phyloP scores from a whole-genome alignment of 2,113 vertebrate genomes.

The Lanius ludovicianus region DNA sequence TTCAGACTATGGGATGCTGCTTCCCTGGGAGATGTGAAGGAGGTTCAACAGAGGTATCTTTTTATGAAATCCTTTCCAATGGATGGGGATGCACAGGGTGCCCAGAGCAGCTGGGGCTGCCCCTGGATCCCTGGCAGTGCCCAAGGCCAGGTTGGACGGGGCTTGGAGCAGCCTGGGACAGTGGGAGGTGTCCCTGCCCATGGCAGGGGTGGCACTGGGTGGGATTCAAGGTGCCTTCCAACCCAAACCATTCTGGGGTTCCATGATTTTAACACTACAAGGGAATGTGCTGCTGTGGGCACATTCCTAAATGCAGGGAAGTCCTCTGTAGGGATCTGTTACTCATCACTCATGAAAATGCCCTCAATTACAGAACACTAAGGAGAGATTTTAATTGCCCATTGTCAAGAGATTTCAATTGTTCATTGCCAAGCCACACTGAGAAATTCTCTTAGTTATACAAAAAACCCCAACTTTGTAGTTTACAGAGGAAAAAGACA shows the following conservation, averaged over 20 bases:
- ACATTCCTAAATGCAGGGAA: not conserved
- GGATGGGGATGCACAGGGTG: not conserved
- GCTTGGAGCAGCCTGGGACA: not conserved
- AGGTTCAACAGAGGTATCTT: not conserved
- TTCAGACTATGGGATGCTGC: not conserved
- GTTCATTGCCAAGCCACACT: not conserved
- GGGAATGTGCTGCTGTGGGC: not conserved
- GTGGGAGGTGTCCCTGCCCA: not conserved
- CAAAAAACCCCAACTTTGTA: not conserved
- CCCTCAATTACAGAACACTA: not conserved
- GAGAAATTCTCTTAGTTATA: not conserved
- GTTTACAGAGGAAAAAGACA: not conserved
- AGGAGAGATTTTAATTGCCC: not conserved
- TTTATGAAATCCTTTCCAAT: not conserved
- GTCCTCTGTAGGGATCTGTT: not conserved
- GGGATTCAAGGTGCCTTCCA: not conserved
- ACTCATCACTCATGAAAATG: not conserved
- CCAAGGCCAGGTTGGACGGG: not conserved
- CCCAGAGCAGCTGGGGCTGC: not conserved
- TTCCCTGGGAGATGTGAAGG: not conserved
- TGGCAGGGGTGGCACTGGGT: not conserved
- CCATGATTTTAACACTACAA: not conserved
- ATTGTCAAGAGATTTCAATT: not conserved
- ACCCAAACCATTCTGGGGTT: not conserved
- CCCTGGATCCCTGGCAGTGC: not conserved